Percentiles rank a stretch among this genome's conserved stretches.
Evolutionary conservation across 2,797 vertebrate species (phyloP).

Genomic region (Muscicapa comitata): DNA sequence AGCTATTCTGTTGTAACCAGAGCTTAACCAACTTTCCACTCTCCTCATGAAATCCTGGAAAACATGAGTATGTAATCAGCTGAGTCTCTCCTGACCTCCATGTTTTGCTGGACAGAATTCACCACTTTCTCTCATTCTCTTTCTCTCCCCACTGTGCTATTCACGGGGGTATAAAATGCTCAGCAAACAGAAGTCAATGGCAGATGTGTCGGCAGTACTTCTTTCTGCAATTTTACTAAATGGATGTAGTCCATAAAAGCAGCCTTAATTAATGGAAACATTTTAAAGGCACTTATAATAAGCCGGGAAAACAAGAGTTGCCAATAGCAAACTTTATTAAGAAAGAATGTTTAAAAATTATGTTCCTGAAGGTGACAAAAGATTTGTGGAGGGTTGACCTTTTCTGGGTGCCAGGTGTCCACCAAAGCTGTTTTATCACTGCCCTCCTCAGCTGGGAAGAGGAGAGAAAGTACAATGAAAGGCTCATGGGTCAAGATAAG

Average conservation of each 20-base stretch:
- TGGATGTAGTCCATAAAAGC: constrained; percentile 45
- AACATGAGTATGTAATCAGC: constrained; percentile 4
- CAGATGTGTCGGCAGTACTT: constrained; percentile 36
- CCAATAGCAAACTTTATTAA: constrained; percentile 57
- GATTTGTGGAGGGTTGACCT: not conserved
- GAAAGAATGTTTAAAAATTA: not conserved
- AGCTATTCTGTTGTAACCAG: not conserved
- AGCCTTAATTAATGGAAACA: constrained; percentile 41
- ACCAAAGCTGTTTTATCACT: not conserved
- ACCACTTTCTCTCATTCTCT: not conserved
- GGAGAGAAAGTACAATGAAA: not conserved
- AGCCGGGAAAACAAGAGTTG: constrained; percentile 9
- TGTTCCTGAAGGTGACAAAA: constrained; percentile 11
- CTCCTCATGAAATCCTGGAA: not conserved
- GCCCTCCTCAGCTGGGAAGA: not conserved
- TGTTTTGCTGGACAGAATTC: constrained; percentile 43
- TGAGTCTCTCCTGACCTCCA: constrained; percentile 12
- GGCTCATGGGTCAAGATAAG: not conserved
- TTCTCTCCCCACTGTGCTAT: not conserved
- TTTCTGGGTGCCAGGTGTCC: not conserved
- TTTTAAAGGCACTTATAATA: constrained; percentile 57
- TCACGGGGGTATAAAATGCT: constrained; percentile 38
- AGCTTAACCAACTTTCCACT: constrained; percentile 43
- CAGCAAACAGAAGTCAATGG: constrained; percentile 55
- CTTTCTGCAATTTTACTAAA: constrained; percentile 46